Conservation (phyloP, 2,113 vertebrate species). For the Ibidorhyncha struthersii region DNA sequence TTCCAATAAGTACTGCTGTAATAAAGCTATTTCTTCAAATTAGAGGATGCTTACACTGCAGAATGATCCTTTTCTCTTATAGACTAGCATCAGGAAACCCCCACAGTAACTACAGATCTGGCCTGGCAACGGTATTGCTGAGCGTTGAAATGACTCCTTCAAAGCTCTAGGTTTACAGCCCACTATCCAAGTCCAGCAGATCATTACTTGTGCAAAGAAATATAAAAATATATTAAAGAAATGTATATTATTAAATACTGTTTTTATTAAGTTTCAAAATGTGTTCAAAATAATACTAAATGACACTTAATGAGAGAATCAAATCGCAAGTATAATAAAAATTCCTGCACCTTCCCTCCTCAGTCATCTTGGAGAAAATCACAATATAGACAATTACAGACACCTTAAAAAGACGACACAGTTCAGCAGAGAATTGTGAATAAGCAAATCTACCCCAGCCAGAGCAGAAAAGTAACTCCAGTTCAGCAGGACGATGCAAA, state of each 20-base stretch:
- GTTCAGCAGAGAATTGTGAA: not conserved
- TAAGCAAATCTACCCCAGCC: not conserved
- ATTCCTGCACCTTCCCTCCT: not conserved
- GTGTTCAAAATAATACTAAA: not conserved
- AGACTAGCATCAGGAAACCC: not conserved
- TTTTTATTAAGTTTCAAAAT: not conserved
- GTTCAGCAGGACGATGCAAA: not conserved
- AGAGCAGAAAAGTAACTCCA: not conserved
- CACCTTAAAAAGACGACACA: not conserved
- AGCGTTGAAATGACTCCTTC: not conserved
- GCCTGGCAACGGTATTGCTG: not conserved
- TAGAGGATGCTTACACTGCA: conserved; percentile 9
- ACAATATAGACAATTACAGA: not conserved
- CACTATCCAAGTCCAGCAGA: not conserved
- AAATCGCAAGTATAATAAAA: not conserved
- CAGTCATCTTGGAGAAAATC: not conserved
- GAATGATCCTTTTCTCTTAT: not conserved
- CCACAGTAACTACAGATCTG: not conserved
- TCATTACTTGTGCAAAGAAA: not conserved
- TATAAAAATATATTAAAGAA: not conserved
- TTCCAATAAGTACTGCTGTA: conserved; percentile 10
- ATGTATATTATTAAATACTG: not conserved
- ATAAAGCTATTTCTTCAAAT: conserved; percentile 43
- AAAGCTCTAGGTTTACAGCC: not conserved
- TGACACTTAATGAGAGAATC: not conserved